Evolutionary conservation across 2,113 vertebrate species (phyloP).

Genomic region (Geococcyx californianus): DNA sequence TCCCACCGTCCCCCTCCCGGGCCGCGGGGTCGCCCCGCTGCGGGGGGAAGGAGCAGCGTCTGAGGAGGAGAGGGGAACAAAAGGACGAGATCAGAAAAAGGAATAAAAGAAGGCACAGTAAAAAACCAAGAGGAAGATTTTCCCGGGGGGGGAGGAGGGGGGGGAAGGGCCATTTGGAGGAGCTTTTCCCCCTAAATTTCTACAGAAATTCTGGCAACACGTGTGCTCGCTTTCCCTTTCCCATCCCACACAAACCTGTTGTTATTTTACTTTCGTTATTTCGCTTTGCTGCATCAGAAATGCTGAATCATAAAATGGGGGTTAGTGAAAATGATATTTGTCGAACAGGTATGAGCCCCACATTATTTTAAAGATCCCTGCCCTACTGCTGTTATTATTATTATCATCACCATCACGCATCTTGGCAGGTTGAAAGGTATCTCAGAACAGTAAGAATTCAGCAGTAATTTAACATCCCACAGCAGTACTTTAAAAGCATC

Average conservation of each 20-base stretch:
- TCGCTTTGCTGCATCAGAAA: slow-evolving; percentile 45
- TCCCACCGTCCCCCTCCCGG: background rate
- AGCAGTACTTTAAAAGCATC: slow-evolving; percentile 27
- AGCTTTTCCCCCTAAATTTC: background rate
- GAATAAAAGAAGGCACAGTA: slow-evolving; percentile 32
- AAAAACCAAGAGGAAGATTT: slow-evolving; percentile 55
- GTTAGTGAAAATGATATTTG: slow-evolving; percentile 64
- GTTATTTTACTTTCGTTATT: slow-evolving; percentile 63
- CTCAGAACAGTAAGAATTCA: slow-evolving; percentile 50
- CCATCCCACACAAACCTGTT: slow-evolving; percentile 57
- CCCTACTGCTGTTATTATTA: slow-evolving; percentile 9
- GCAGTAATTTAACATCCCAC: slow-evolving; percentile 61
- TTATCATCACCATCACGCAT: slow-evolving; percentile 15
- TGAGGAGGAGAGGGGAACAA: slow-evolving; percentile 39
- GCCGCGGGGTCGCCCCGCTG: background rate
- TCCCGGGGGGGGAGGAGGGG: background rate
- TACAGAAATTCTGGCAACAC: slow-evolving; percentile 30
- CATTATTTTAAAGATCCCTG: slow-evolving; percentile 55
- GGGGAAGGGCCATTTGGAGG: background rate
- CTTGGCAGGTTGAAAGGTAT: slow-evolving; percentile 68
- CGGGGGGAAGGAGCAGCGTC: background rate
- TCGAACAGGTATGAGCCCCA: background rate
- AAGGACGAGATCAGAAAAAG: slow-evolving; percentile 36
- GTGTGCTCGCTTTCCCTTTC: slow-evolving; percentile 17
- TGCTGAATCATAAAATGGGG: slow-evolving; percentile 56